These are phyloP conservation scores for Siniperca knerii DNA, from an alignment of 2,113 vertebrate genomes.

Conservation along the genomic window DNA sequence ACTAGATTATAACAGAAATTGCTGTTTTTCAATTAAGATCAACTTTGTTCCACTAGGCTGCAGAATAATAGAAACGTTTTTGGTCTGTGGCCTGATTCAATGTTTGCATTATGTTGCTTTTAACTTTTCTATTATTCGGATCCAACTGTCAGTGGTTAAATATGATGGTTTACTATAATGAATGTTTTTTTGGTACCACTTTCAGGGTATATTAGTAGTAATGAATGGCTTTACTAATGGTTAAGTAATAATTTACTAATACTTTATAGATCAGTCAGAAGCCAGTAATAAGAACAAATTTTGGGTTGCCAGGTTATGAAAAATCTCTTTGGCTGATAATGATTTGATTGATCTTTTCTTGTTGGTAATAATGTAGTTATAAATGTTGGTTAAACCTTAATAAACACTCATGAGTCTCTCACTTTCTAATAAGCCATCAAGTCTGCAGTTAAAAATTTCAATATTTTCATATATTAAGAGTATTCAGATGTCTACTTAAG, in stretches of 20 bases:
- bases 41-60: constrained; percentile 59
- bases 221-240: background rate
- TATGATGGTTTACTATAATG: background rate
- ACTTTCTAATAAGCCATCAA: background rate
- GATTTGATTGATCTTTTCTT: background rate
- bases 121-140: background rate
- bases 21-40: constrained; percentile 67
- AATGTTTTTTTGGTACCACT: background rate
- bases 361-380: background rate
- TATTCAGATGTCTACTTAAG: background rate
- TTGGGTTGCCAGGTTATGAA: background rate
- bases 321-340: background rate
- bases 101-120: constrained; percentile 12
- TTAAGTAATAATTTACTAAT: background rate
- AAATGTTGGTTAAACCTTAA: background rate
- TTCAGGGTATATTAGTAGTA: background rate
- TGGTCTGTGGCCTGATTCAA: constrained; percentile 37
- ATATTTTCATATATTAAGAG: background rate
- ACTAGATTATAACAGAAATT: constrained; percentile 22
- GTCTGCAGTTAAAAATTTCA: no score
- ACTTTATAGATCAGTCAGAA: background rate
- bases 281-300: background rate
- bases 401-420: background rate
- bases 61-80: constrained; percentile 64
- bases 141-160: background rate